A percentile compares a stretch with the other conserved stretches of the same genome.
These are phyloP conservation scores for Marasmarcha lunaedactyla DNA, from an alignment of 2,888 invertebrate species.

Conservation along the genomic window DNA sequence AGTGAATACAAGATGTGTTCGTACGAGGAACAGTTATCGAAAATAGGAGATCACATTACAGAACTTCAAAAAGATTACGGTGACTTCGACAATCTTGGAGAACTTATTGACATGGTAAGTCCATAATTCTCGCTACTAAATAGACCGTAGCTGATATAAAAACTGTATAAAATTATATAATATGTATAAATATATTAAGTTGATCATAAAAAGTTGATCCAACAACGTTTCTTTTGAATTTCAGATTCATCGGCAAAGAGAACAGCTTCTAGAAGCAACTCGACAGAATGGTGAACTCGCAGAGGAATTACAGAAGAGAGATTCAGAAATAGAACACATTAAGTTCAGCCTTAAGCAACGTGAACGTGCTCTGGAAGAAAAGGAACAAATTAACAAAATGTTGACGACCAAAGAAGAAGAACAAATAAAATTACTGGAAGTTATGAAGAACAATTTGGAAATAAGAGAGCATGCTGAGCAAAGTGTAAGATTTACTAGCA, in stretches of 20 bases:
- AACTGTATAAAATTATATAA: background rate
- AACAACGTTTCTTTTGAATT: conserved; percentile 4
- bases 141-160: too few species aligned
- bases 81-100: conserved; percentile 37
- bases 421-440: conserved; percentile 41
- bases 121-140: too few species aligned
- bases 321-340: conserved; percentile 26
- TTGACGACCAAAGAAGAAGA: conserved; percentile 45
- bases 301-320: conserved; percentile 34
- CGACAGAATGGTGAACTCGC: conserved; percentile 32
- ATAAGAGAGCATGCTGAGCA: conserved; percentile 34
- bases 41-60: conserved; percentile 35
- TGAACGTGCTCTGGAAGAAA: conserved; percentile 30
- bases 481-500: conserved; percentile 34
- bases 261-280: conserved; percentile 31
- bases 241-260: conserved; percentile 37
- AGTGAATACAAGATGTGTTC: conserved; percentile 43
- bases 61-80: conserved; percentile 43
- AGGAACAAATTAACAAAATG: conserved; percentile 33
- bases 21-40: conserved; percentile 38
- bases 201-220: too few species aligned
- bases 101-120: conserved; percentile 39
- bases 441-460: conserved; percentile 40
- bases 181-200: conserved; percentile 2
- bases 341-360: conserved; percentile 13